Percentiles rank a stretch among this genome's conserved stretches.
Evolutionary conservation across 2,113 vertebrate genomes (phyloP).

Genomic region (Ctenomys sociabilis): DNA sequence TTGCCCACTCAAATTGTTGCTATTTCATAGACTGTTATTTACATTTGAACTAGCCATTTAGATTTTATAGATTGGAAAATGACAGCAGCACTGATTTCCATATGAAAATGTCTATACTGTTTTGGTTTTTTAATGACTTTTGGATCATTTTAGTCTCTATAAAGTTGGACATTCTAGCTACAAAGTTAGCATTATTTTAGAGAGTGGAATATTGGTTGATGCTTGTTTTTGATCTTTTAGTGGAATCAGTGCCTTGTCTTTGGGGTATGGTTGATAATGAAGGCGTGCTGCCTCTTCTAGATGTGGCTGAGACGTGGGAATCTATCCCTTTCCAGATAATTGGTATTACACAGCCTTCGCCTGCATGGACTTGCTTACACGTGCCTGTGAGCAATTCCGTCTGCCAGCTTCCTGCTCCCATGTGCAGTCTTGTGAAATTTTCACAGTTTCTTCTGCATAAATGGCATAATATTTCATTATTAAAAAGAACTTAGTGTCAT

Average conservation of each 20-base stretch:
- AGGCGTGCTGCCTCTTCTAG: neutral
- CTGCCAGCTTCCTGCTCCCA: slow-evolving; percentile 66
- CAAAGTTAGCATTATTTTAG: neutral
- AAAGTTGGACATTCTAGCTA: neutral
- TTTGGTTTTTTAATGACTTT: slow-evolving; percentile 22
- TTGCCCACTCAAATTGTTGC: neutral
- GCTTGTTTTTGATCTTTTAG: neutral
- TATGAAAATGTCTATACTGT: neutral
- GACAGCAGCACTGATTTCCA: neutral
- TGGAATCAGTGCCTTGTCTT: slow-evolving; percentile 12
- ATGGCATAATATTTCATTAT: slow-evolving; percentile 73
- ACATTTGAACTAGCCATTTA: neutral
- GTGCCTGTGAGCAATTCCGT: slow-evolving; percentile 59
- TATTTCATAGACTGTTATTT: neutral
- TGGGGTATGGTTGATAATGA: neutral
- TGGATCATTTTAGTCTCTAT: neutral
- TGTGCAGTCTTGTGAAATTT: slow-evolving; percentile 60
- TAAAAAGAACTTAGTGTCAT: slow-evolving; percentile 74
- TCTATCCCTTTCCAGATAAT: slow-evolving; percentile 27
- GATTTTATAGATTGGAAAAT: neutral
- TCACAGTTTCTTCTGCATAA: slow-evolving; percentile 64
- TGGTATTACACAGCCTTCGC: slow-evolving; percentile 20
- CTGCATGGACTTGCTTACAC: neutral
- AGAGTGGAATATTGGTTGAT: neutral
- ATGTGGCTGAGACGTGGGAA: neutral